A percentile compares a stretch with the other conserved stretches of the same genome.
Conservation (phyloP, 2,888 invertebrate species). For the Ornithoptera priamus region DNA sequence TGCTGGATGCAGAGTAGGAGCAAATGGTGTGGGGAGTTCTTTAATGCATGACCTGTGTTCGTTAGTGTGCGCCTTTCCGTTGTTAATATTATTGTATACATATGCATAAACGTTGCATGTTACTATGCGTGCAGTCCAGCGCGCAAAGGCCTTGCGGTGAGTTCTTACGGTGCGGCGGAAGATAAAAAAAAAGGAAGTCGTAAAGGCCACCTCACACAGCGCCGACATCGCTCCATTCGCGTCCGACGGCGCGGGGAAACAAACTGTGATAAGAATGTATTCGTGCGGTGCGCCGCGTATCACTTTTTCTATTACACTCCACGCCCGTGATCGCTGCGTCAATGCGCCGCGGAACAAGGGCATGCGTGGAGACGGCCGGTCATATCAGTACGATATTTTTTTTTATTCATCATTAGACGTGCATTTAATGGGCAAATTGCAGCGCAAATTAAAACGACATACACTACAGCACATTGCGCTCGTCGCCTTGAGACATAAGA, state of each 20-base stretch:
- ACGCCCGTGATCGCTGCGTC: slow-evolving; percentile 46
- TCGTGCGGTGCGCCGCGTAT: slow-evolving; percentile 69
- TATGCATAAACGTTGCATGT: neutral
- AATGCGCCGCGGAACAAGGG: slow-evolving; percentile 37
- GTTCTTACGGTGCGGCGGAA: slow-evolving; percentile 22
- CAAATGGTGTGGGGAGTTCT: no score
- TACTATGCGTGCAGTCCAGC: slow-evolving; percentile 5
- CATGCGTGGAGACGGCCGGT: slow-evolving; percentile 32
- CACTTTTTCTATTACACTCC: slow-evolving; percentile 72
- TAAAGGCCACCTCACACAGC: slow-evolving; percentile 42
- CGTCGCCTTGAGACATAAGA: no score
- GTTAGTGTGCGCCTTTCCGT: no score
- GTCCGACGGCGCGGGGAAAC: slow-evolving; percentile 34
- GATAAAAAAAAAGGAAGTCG: slow-evolving; percentile 31
- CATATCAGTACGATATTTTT: neutral
- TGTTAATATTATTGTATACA: neutral
- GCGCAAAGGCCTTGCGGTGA: slow-evolving; percentile 19
- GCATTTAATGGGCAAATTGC: no score
- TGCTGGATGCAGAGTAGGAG: no score
- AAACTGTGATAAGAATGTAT: slow-evolving; percentile 59
- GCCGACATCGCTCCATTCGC: slow-evolving; percentile 39
- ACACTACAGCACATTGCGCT: no score
- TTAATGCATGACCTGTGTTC: no score
- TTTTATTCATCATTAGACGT: no score
- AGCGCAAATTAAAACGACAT: no score